phyloP scores from a whole-genome alignment of 2,113 vertebrate species.

The Myotis davidii region DNA sequence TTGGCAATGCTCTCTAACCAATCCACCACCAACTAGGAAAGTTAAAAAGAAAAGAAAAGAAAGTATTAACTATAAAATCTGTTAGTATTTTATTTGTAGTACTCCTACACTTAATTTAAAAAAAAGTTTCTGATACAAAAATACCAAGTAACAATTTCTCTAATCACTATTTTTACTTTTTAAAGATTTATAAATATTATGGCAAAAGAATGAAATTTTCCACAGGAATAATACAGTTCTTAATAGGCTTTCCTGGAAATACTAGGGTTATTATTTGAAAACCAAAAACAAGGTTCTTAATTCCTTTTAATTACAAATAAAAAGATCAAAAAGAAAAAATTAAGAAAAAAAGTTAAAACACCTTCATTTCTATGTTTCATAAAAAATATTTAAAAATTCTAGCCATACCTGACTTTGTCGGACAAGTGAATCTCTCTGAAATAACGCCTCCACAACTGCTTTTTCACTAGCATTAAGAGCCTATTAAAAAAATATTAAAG shows the following conservation, averaged over 20 bases:
- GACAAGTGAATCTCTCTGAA: conserved; percentile 93
- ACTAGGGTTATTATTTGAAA: neutral
- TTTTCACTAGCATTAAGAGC: conserved; percentile 94
- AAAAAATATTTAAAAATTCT: neutral
- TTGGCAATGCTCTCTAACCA: conserved; percentile 98
- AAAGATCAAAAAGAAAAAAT: conserved; percentile 12
- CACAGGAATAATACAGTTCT: neutral
- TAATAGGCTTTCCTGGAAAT: conserved; percentile 37
- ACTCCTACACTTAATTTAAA: neutral
- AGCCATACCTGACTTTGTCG: conserved; percentile 95
- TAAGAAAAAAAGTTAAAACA: neutral
- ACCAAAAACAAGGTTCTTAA: conserved; percentile 14
- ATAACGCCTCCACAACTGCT: conserved; percentile 91
- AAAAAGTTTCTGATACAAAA: conserved; percentile 12
- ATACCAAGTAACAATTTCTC: conserved; percentile 30
- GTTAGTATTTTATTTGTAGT: neutral
- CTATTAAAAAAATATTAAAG: conserved; percentile 79
- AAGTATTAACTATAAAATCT: conserved; percentile 61
- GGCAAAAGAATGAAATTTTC: neutral
- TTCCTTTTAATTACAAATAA: conserved; percentile 36
- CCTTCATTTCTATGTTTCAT: neutral
- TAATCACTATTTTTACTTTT: conserved; percentile 11
- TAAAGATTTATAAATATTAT: conserved; percentile 7
- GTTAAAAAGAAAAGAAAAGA: conserved; percentile 59
- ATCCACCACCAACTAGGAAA: conserved; percentile 94